These are phyloP conservation scores for Brachymystax lenok DNA, from an alignment of 2,797 vertebrate species.

Conservation along the genomic window DNA sequence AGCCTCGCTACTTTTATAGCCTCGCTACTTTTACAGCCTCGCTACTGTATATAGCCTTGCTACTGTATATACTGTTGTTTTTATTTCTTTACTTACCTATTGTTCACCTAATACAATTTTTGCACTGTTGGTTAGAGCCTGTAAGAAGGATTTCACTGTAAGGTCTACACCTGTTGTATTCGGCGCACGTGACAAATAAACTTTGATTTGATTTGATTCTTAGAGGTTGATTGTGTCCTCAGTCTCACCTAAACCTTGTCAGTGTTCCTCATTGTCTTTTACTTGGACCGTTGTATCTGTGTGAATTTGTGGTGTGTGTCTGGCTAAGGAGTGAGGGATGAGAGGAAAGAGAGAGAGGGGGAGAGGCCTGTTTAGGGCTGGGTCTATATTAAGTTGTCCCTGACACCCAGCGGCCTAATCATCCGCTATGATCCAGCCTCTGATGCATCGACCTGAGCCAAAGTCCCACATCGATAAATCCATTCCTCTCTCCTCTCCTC, in stretches of 20 bases:
- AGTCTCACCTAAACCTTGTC: not conserved
- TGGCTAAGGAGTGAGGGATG: not conserved
- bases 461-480: slow-evolving; percentile 93
- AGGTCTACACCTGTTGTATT: too few relatives aligned
- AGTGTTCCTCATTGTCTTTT: not conserved
- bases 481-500: slow-evolving; percentile 71
- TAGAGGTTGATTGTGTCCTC: not conserved
- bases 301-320: not conserved
- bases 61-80: too few relatives aligned
- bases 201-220: too few relatives aligned
- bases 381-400: slow-evolving; percentile 89
- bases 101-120: too few relatives aligned
- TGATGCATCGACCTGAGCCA: slow-evolving; percentile 87
- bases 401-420: slow-evolving; percentile 89
- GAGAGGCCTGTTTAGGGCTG: slow-evolving; percentile 70
- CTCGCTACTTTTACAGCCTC: too few relatives aligned
- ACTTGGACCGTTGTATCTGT: not conserved
- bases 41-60: too few relatives aligned
- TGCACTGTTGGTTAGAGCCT: too few relatives aligned
- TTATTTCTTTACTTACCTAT: too few relatives aligned
- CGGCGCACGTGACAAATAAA: too few relatives aligned
- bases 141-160: too few relatives aligned
- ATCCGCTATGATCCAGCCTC: slow-evolving; percentile 89
- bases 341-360: slow-evolving; percentile 14
- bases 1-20: too few relatives aligned